These are phyloP conservation scores for Psilanteris sp. DNA, from an alignment of 1,140 invertebrate species.

Conservation along the genomic window DNA sequence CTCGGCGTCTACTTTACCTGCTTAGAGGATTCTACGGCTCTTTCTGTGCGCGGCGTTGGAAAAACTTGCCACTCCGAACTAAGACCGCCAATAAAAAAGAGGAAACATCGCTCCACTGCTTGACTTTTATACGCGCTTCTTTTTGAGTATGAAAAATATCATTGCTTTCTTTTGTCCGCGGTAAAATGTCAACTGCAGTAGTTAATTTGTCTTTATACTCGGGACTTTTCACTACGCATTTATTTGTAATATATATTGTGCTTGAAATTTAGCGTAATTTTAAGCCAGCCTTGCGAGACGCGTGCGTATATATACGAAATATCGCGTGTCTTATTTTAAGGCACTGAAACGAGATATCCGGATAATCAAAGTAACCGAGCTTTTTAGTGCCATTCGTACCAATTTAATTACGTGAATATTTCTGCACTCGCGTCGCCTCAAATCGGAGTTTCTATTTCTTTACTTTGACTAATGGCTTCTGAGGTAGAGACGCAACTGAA, in stretches of 20 bases:
- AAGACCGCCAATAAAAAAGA: constrained; percentile 62
- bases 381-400: no score
- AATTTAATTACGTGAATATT: no score
- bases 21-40: constrained; percentile 50
- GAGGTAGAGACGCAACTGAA: no score
- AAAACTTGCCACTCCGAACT: constrained; percentile 62
- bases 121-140: constrained; percentile 58
- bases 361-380: constrained; percentile 18
- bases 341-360: constrained; percentile 28
- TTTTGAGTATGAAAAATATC: constrained; percentile 55
- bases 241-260: constrained; percentile 32
- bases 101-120: constrained; percentile 52
- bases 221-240: constrained; percentile 14
- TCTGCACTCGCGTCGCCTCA: no score
- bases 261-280: constrained; percentile 22
- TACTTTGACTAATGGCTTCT: no score
- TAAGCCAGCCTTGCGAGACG: not conserved
- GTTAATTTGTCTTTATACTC: constrained; percentile 57
- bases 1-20: constrained; percentile 58
- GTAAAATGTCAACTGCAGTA: constrained; percentile 43
- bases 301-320: constrained; percentile 12
- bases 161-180: constrained; percentile 56
- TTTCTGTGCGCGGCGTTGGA: constrained; percentile 38
- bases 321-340: constrained; percentile 2
- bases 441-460: no score